A percentile compares a stretch with the other conserved stretches of the same genome.
phyloP scores from a whole-genome alignment of 2,797 vertebrate species.

The Coracias cyanogaster region DNA sequence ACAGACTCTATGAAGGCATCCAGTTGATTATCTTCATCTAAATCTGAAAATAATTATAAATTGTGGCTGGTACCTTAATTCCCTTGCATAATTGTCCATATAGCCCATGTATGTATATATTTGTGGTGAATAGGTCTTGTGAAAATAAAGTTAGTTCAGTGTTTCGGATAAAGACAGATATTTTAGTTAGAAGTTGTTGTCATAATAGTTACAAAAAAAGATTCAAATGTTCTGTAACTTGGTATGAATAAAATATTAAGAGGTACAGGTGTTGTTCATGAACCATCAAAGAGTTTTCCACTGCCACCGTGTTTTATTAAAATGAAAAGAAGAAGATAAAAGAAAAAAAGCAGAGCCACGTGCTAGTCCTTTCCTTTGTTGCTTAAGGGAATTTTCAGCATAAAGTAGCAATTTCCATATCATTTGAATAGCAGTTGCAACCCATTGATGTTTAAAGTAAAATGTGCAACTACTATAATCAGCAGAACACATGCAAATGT shows the following conservation, averaged over 20 bases:
- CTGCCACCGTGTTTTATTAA: not conserved
- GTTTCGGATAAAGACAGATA: not conserved
- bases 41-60: not conserved
- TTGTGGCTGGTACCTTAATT: not conserved
- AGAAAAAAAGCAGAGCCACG: not conserved
- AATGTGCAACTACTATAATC: slow-evolving; percentile 44
- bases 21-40: not conserved
- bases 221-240: not conserved
- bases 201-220: not conserved
- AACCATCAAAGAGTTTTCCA: slow-evolving; percentile 5
- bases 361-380: slow-evolving; percentile 59
- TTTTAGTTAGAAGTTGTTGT: not conserved
- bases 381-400: slow-evolving; percentile 59
- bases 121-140: not conserved
- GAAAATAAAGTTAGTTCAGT: not conserved
- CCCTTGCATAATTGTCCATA: not conserved
- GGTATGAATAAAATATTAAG: not conserved
- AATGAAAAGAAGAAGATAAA: not conserved
- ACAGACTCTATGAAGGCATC: not conserved
- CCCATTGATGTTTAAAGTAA: slow-evolving; percentile 47
- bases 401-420: slow-evolving; percentile 66
- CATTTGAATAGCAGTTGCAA: slow-evolving; percentile 75
- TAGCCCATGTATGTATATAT: not conserved
- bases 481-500: slow-evolving; percentile 51
- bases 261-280: slow-evolving; percentile 16